Evolutionary conservation across 23 tunicate genomes (phyloP), one percentile per base, ranked within the genome.

Genomic region (Halocynthia roretzi): DNA sequence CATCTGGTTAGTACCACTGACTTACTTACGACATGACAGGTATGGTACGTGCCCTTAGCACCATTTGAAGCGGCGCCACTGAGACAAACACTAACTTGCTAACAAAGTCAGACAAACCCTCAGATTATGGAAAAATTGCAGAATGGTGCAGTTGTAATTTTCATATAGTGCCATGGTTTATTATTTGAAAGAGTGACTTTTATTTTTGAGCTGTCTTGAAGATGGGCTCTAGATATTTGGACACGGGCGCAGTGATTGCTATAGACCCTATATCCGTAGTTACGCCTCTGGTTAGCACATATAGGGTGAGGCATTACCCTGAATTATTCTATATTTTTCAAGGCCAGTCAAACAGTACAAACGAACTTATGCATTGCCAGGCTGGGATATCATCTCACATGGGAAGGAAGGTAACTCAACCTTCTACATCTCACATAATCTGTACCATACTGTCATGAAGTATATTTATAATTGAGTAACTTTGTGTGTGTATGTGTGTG

Each of bases 301-400:
- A 60, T 60, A 15, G n/a, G 2, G n/a, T 60, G 17, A 60, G 17
- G 4, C n/a, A 60, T 60, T 60, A 15, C 1, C 64, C 17, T n/a
- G n/a, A 2, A 60, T 60, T 60, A 15, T 60, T 19, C 72, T 68
- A n/a, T 6, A 0, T 51, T 14, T 61, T 69, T 31, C 56, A 77
- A 88, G 89, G 68, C 5, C 78, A 7, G 12, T 78, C 6, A 19
- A 80, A 87, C 12, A 80, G 80, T 18, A 83, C 80, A 20, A 91
- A 91, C 64, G 97, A 80, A 54, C 65, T 91, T 55, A 75, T 83
- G 71, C 97, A 91, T 31, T 91, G 97, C 68, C 75, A 85, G 48
- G 97, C 90, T 6, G 97, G 97, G 15, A 49, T 91, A 48, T 91
- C 97, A 10, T 49, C 90, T 31, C 44, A 31, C 22, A 66, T 31